Conservation (phyloP, 2,113 vertebrate species). For the Saguinus midas region DNA sequence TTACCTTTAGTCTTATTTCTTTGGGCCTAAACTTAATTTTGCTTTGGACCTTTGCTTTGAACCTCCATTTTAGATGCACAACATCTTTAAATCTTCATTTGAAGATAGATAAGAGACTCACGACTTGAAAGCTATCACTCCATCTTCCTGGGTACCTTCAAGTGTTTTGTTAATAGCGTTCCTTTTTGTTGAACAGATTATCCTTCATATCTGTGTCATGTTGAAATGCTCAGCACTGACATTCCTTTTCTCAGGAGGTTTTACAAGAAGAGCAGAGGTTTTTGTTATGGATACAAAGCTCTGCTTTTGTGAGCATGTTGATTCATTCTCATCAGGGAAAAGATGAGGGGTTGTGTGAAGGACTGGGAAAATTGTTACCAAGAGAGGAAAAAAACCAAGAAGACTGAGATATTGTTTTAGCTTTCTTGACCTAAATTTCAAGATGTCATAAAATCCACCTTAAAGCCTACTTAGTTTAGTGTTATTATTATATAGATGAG, state of each 20-base stretch:
- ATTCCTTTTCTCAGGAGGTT: constrained; percentile 1
- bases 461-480: not conserved
- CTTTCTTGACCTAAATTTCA: not conserved
- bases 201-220: not conserved
- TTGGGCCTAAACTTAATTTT: not conserved
- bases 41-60: not conserved
- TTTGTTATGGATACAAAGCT: constrained; percentile 12
- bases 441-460: not conserved
- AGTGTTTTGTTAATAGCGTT: constrained; percentile 12
- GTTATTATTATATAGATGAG: not conserved
- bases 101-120: not conserved
- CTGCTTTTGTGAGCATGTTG: not conserved
- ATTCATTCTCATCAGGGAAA: not conserved
- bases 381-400: not conserved
- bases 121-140: not conserved
- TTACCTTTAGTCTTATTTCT: constrained; percentile 1
- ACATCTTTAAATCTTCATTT: not conserved
- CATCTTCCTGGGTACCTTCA: not conserved
- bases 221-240: not conserved
- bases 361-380: not conserved
- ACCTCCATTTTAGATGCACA: not conserved
- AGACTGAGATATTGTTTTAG: not conserved
- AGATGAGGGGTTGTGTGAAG: not conserved
- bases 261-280: not conserved
- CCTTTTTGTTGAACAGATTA: constrained; percentile 2